These are phyloP conservation scores for Panzeria rudis DNA, from an alignment of 2,888 invertebrate species.

Conservation along the genomic window DNA sequence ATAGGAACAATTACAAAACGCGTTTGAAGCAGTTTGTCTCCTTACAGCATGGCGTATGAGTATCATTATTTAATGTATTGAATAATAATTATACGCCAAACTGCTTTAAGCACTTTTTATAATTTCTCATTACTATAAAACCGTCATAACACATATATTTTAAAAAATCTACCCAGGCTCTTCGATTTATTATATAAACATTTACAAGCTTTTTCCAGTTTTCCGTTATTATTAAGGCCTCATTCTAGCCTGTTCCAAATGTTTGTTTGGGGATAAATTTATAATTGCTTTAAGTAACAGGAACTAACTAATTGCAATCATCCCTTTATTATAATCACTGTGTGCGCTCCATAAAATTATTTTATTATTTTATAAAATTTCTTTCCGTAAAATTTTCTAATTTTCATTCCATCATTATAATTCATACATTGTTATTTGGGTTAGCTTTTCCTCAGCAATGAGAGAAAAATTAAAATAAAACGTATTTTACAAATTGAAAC, in stretches of 20 bases:
- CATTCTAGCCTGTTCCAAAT: background rate
- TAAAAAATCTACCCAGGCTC: no score
- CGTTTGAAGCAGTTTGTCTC: no score
- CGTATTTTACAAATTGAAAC: background rate
- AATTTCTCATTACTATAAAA: no score
- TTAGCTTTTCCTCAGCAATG: background rate
- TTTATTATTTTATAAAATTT: background rate
- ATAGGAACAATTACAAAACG: no score
- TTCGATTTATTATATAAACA: no score
- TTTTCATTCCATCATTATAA: background rate
- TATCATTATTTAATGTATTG: no score
- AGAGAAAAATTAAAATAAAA: background rate
- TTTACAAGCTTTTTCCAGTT: background rate
- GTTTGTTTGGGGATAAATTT: background rate
- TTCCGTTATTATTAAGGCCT: background rate
- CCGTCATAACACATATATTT: no score
- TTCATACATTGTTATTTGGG: slow-evolving; percentile 15
- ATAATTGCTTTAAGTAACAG: background rate
- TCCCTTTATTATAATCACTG: background rate
- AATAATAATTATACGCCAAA: no score
- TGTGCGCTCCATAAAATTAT: slow-evolving; percentile 11
- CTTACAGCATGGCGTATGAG: no score
- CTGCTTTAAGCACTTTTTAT: no score
- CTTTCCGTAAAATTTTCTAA: background rate
- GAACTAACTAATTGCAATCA: background rate